Evolutionary conservation across 2,888 invertebrate species (phyloP), one percentile per base, ranked within the genome.

Genomic region (Aquatica leii): DNA sequence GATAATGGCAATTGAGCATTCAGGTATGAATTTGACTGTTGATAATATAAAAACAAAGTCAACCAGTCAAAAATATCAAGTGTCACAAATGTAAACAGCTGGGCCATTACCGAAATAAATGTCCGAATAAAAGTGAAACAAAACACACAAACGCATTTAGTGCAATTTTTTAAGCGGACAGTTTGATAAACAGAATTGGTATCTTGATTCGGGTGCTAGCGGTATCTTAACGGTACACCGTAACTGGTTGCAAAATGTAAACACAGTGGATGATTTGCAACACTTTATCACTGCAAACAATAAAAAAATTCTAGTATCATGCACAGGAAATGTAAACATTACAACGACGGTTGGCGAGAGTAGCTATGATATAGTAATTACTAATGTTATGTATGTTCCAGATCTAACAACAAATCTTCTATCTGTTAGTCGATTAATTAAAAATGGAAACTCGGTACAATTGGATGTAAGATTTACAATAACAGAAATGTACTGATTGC

Each of bases 161-260:
- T 67, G 73, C 67, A 24, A 71, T 71, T 53, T 70, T 70, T 56
- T 69, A 15, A 73, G 61, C 35, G 65, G 59, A 21, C 49, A 66
- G 31, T 72, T 67, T 56, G 59, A 69, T 11, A 70, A 68, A 17
- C 48, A 50, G 12, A 71, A 75, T 35, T 77, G 70, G 68, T 77
- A 74, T 46, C 37, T 75, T 1, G 74, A 76, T 55, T 71, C 71
- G 5, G 76, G 74, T 5, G 74, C 74, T 15, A 73, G 72, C 53
- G 53, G 65, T 34, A 72, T 75, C 64, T 63, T 75, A 40, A 71
- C 71, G 14, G 59, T 65, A 12, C 60, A 65, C 9, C 59, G 15
- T n/a, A 48, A 65, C 12, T 62, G 62, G 62, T 21, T 62, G 20
- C 37, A 15, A 51, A 54, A 66, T 48, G 18, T 60, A 15, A 20